Evolutionary conservation across 2,113 vertebrate species (phyloP).

Genomic region (Cavia porcellus): DNA sequence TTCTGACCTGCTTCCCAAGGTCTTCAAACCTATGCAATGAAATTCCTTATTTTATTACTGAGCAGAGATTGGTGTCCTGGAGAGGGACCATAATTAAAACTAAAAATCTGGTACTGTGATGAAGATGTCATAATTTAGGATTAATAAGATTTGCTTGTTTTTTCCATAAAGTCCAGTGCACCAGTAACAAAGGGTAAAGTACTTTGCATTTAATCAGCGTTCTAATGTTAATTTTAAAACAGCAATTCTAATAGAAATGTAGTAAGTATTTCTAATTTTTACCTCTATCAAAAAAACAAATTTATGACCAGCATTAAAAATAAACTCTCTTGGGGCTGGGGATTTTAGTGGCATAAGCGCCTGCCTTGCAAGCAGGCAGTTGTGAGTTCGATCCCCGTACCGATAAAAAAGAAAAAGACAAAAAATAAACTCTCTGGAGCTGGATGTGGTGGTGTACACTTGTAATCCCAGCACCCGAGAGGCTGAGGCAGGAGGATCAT

Average conservation of each 20-base stretch:
- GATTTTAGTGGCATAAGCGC: too few relatives aligned
- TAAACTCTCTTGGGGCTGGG: neutral
- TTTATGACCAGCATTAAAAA: conserved; percentile 50
- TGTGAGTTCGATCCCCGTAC: too few relatives aligned
- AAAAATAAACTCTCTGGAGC: neutral
- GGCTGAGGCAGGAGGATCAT: too few relatives aligned
- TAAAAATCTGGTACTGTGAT: conserved; percentile 50
- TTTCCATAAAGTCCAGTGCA: conserved; percentile 4
- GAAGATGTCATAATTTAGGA: conserved; percentile 29
- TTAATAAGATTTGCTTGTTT: conserved; percentile 21
- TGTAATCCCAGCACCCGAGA: too few relatives aligned
- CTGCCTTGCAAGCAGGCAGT: too few relatives aligned
- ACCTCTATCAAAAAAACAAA: conserved; percentile 39
- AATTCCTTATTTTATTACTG: conserved; percentile 67
- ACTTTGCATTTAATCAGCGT: conserved; percentile 62
- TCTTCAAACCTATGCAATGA: conserved; percentile 80
- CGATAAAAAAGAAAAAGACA: too few relatives aligned
- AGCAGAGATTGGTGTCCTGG: conserved; percentile 22
- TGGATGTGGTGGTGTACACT: too few relatives aligned
- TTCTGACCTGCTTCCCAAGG: conserved; percentile 62
- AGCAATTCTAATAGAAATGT: conserved; percentile 54
- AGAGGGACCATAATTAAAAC: conserved; percentile 46
- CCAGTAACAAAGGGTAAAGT: conserved; percentile 57
- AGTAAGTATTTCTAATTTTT: conserved; percentile 57
- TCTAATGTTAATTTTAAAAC: conserved; percentile 69